Conservation (phyloP, 2,113 vertebrate genomes). For the Beaufortia kweichowensis region DNA sequence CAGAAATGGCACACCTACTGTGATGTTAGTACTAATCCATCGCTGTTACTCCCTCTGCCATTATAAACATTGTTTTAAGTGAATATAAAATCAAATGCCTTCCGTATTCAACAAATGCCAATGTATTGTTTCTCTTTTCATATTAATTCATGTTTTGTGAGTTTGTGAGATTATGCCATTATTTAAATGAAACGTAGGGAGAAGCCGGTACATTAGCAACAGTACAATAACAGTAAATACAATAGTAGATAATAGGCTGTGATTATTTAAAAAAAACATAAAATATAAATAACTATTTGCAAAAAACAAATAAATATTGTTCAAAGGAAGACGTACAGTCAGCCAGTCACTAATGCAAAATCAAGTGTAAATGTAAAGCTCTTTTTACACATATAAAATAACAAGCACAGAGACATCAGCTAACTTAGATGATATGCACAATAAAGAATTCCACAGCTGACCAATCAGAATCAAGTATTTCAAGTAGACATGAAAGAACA, state of each 20-base stretch:
- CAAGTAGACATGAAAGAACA: too few species aligned
- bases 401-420: too few species aligned
- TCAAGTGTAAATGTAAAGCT: too few species aligned
- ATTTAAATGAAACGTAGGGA: slow-evolving; percentile 7
- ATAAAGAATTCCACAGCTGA: too few species aligned
- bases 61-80: slow-evolving; percentile 23
- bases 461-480: too few species aligned
- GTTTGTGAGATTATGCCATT: neutral
- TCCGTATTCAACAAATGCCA: slow-evolving; percentile 14
- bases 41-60: neutral
- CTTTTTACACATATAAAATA: too few species aligned
- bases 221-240: neutral
- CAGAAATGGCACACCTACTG: slow-evolving; percentile 1
- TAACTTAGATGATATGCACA: too few species aligned
- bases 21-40: neutral
- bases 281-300: neutral
- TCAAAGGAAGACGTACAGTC: too few species aligned
- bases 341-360: too few species aligned
- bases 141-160: neutral
- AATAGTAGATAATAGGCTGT: neutral
- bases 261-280: neutral
- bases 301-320: too few species aligned
- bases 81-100: slow-evolving; percentile 16
- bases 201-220: neutral
- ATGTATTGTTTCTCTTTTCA: neutral